phyloP scores from a whole-genome alignment of 2,888 invertebrate genomes.

The Scaptomyza polygonia region DNA sequence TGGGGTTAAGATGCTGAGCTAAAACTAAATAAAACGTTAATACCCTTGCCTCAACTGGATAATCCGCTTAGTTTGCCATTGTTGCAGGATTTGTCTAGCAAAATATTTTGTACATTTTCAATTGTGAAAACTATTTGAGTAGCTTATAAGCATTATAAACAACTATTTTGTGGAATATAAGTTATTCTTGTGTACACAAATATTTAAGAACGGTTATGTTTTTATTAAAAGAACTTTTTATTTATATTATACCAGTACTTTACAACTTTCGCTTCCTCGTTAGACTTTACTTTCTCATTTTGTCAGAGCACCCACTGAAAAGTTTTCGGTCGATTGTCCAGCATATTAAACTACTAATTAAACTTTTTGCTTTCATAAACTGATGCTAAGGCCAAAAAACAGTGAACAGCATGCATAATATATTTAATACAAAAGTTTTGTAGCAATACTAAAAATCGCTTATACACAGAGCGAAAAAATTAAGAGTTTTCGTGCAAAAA shows the following conservation, averaged over 20 bases:
- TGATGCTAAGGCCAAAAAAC: neutral
- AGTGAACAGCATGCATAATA: neutral
- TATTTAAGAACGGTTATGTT: neutral
- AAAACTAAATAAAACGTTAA: conserved; percentile 29
- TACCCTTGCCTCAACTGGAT: conserved; percentile 28
- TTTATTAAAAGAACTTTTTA: neutral
- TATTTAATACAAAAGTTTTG: neutral
- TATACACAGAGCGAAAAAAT: neutral
- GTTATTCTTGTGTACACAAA: neutral
- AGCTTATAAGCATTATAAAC: neutral
- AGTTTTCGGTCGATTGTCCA: neutral
- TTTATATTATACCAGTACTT: neutral
- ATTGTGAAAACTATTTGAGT: neutral
- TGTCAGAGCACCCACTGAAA: neutral
- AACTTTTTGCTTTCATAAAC: neutral
- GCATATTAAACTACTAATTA: conserved; percentile 2
- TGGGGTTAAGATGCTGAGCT: conserved; percentile 12
- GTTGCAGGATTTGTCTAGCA: conserved; percentile 4
- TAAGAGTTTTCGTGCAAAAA: neutral
- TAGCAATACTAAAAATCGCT: neutral
- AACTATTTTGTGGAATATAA: no score
- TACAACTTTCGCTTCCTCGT: no score
- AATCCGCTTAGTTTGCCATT: conserved; percentile 21
- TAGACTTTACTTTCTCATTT: neutral
- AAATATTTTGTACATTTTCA: neutral